These are phyloP conservation scores for Limulus polyphemus DNA, from an alignment of 2,888 invertebrate genomes.

Conservation along the genomic window DNA sequence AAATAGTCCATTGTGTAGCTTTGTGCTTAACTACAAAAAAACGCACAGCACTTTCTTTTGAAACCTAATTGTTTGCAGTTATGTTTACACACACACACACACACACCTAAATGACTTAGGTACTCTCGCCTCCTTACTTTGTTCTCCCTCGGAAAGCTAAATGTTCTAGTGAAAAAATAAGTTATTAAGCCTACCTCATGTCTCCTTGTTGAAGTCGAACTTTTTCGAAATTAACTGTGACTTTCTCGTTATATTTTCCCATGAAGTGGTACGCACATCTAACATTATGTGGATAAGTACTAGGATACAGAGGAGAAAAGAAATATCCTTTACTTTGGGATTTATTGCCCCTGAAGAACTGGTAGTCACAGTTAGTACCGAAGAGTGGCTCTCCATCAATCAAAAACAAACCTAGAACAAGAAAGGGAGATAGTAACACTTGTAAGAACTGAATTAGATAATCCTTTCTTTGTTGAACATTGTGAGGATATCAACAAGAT, in stretches of 20 bases:
- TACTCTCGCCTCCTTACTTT: neutral
- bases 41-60: no score
- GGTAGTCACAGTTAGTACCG: conserved; percentile 69
- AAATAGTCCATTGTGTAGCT: no score
- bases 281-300: conserved; percentile 82
- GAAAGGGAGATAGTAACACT: conserved; percentile 14
- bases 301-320: conserved; percentile 88
- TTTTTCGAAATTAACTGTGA: conserved; percentile 69
- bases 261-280: conserved; percentile 77
- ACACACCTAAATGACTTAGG: conserved; percentile 19
- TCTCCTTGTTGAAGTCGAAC: conserved; percentile 65
- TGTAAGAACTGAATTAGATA: no score
- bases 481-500: no score
- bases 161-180: neutral
- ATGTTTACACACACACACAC: no score
- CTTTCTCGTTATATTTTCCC: conserved; percentile 53
- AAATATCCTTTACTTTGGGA: conserved; percentile 59
- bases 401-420: conserved; percentile 57
- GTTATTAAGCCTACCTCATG: conserved; percentile 46
- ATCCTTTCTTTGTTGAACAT: no score
- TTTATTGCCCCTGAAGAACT: conserved; percentile 61
- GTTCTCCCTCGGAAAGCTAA: neutral
- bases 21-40: no score
- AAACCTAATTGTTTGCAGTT: no score
- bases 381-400: conserved; percentile 64